A percentile compares a stretch with the other conserved stretches of the same genome.
phyloP scores from a whole-genome alignment of 2,113 vertebrate genomes.

The Nothobranchius furzeri region DNA sequence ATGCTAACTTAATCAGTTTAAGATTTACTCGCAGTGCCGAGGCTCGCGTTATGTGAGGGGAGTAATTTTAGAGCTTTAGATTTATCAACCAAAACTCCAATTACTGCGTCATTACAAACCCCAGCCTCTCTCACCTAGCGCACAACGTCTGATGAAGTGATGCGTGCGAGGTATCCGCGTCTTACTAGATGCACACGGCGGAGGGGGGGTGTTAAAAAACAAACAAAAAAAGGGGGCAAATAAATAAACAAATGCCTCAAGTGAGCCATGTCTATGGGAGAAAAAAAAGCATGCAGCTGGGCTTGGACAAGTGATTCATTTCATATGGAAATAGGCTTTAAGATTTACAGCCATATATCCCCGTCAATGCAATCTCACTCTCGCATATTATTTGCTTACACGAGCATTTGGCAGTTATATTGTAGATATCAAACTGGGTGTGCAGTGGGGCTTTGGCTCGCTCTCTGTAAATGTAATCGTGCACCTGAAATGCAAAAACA shows the following conservation, averaged over 20 bases:
- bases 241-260: conserved; percentile 54
- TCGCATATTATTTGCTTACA: conserved; percentile 66
- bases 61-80: conserved; percentile 98
- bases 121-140: conserved; percentile 94
- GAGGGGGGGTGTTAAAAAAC: conserved; percentile 26
- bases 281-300: conserved; percentile 60
- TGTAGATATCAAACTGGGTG: conserved; percentile 63
- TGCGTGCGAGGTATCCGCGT: conserved; percentile 75
- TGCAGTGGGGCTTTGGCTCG: conserved; percentile 29
- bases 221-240: conserved; percentile 64
- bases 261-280: conserved; percentile 51
- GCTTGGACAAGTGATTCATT: conserved; percentile 72
- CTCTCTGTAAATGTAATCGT: conserved; percentile 53
- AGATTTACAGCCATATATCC: conserved; percentile 73
- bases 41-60: conserved; percentile 96
- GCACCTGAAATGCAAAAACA: conserved; percentile 67
- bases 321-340: conserved; percentile 74
- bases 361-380: conserved; percentile 62
- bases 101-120: conserved; percentile 98
- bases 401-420: conserved; percentile 63
- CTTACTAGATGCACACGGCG: conserved; percentile 56
- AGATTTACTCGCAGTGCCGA: conserved; percentile 99
- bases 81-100: conserved; percentile 99
- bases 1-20: conserved; percentile 99
- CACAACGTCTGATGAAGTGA: conserved; percentile 97